Conservation (phyloP, 2,113 vertebrate genomes). For the Ondatra zibethicus region DNA sequence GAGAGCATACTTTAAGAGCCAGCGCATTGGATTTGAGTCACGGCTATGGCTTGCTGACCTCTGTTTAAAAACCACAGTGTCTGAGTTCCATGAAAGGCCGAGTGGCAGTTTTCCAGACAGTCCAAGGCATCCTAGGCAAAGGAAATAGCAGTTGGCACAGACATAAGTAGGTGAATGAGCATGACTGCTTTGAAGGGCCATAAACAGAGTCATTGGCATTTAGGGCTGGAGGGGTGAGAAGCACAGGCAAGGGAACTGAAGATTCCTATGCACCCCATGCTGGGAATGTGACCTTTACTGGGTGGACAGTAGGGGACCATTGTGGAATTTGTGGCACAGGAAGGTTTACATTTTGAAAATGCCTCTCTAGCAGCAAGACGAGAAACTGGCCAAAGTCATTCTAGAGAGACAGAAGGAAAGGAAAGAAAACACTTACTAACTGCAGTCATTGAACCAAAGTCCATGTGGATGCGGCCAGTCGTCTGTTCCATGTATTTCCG, state of each 20-base stretch:
- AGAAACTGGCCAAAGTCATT: background rate
- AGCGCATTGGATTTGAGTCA: background rate
- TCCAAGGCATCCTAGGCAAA: background rate
- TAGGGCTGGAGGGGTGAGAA: background rate
- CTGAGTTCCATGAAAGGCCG: background rate
- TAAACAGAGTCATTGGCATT: conserved; percentile 5
- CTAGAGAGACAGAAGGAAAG: background rate
- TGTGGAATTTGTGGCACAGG: conserved; percentile 11
- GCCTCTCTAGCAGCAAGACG: background rate
- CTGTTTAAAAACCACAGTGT: conserved; percentile 5
- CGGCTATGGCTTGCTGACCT: background rate
- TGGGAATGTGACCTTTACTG: conserved; percentile 32
- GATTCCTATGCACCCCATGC: background rate
- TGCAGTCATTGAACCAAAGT: background rate
- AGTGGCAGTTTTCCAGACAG: conserved; percentile 22
- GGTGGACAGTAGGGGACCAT: background rate
- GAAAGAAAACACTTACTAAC: background rate
- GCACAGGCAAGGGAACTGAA: background rate
- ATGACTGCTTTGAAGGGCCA: conserved; percentile 7
- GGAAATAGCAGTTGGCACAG: background rate
- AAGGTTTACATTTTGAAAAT: conserved; percentile 56
- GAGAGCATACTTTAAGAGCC: background rate
- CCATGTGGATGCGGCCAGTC: background rate
- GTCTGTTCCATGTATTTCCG: background rate
- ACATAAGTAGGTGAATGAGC: background rate